These are phyloP conservation scores for Geotria australis DNA, from an alignment of 2,797 vertebrate genomes.

Conservation along the genomic window DNA sequence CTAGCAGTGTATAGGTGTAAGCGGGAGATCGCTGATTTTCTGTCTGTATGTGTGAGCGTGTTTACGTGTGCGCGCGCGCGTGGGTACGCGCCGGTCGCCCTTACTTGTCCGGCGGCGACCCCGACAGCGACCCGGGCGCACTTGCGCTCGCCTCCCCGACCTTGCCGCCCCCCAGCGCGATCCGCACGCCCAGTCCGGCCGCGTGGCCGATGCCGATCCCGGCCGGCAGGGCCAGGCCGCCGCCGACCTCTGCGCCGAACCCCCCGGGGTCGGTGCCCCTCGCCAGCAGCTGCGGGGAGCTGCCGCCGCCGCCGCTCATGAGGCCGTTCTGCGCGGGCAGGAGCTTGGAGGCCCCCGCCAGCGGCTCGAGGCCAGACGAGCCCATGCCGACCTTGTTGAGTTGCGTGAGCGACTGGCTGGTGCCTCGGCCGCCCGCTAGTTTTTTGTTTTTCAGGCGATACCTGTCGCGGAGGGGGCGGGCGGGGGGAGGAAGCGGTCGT, in stretches of 20 bases:
- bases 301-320: slow-evolving; percentile 23
- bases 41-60: too few species aligned
- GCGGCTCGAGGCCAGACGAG: neutral
- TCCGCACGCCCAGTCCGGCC: neutral
- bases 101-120: slow-evolving; percentile 75
- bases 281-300: slow-evolving; percentile 50
- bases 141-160: slow-evolving; percentile 49
- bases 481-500: too few species aligned
- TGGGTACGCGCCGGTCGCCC: slow-evolving; percentile 5
- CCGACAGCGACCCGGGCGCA: slow-evolving; percentile 70
- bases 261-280: slow-evolving; percentile 32
- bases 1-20: too few species aligned
- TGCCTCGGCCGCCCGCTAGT: slow-evolving; percentile 38
- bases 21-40: too few species aligned
- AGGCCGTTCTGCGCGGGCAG: slow-evolving; percentile 49
- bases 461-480: slow-evolving; percentile 10
- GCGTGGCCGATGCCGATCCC: slow-evolving; percentile 23
- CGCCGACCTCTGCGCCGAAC: too few species aligned
- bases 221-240: slow-evolving; percentile 1
- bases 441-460: slow-evolving; percentile 98
- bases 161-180: slow-evolving; percentile 39
- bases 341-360: slow-evolving; percentile 39
- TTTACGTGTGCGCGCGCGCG: too few species aligned
- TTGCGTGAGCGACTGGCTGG: slow-evolving; percentile 36
- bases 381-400: slow-evolving; percentile 31